Percentiles rank a stretch among this genome's conserved stretches.
Conservation (phyloP, 2,797 vertebrate species). For the Pteropus rufus region DNA sequence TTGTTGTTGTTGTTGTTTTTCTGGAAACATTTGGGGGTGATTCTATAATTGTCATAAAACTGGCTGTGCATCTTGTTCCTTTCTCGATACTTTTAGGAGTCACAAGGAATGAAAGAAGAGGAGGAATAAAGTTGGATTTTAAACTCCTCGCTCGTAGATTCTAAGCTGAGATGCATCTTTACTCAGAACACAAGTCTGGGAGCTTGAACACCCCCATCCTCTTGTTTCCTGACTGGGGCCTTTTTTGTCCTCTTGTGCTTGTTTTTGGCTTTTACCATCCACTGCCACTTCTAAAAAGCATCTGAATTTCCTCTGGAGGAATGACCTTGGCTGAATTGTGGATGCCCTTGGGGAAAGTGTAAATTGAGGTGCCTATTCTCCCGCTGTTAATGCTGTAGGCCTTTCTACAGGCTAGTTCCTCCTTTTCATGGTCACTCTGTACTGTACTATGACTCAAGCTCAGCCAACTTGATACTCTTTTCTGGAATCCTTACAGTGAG, state of each 20-base stretch:
- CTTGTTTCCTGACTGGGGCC: not conserved
- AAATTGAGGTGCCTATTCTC: not conserved
- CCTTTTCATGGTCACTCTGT: not conserved
- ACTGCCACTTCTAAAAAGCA: not conserved
- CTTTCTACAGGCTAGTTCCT: not conserved
- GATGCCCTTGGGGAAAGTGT: too few species aligned
- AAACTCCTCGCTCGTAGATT: not conserved
- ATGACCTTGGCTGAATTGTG: not conserved
- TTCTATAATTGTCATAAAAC: conserved; percentile 35
- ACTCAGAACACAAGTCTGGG: not conserved
- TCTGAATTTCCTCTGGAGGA: not conserved
- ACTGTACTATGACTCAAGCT: not conserved
- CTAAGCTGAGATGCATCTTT: not conserved
- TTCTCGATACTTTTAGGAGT: conserved; percentile 26
- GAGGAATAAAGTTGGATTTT: not conserved
- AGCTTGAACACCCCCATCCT: not conserved
- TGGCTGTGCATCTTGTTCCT: not conserved
- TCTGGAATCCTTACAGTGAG: not conserved
- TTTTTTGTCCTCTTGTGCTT: not conserved
- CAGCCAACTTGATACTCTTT: not conserved
- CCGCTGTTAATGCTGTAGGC: not conserved
- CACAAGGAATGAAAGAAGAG: conserved; percentile 2
- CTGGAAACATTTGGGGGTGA: conserved; percentile 1
- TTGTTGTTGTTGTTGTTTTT: not conserved
- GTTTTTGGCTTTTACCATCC: not conserved